A percentile compares a stretch with the other conserved stretches of the same genome.
phyloP scores from a whole-genome alignment of 2,888 invertebrate species.

The Cerastis leucographa region DNA sequence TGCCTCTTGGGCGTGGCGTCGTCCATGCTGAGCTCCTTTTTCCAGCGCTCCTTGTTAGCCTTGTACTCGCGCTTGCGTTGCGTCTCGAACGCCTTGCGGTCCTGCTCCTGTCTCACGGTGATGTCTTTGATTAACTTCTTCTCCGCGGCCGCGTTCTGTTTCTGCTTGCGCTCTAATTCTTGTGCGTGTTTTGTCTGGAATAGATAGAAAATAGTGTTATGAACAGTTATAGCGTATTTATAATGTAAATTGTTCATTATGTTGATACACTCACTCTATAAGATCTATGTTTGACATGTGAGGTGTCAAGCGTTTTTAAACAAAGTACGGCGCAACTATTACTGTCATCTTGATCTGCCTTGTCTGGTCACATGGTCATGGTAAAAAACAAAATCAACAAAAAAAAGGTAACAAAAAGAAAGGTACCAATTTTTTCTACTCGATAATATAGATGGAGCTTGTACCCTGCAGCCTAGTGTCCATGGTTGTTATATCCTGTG shows the following conservation, averaged over 20 bases:
- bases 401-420: too few species aligned
- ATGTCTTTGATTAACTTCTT: slow-evolving; percentile 98
- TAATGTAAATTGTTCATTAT: background rate
- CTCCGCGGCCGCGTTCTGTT: slow-evolving; percentile 96
- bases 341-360: background rate
- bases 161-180: slow-evolving; percentile 95
- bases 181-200: slow-evolving; percentile 93
- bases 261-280: background rate
- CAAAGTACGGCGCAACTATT: background rate
- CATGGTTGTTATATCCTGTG: too few species aligned
- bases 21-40: slow-evolving; percentile 97
- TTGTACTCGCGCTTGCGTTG: slow-evolving; percentile 99
- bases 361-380: background rate
- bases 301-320: background rate
- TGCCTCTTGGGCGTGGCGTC: slow-evolving; percentile 98
- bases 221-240: background rate
- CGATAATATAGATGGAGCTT: background rate
- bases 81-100: slow-evolving; percentile 97
- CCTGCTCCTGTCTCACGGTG: slow-evolving; percentile 96
- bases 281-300: too few species aligned
- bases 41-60: slow-evolving; percentile 98
- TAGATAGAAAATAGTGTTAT: background rate
- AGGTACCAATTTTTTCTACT: too few species aligned
- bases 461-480: too few species aligned
- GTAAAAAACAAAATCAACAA: too few species aligned